Evolutionary conservation across 2,113 vertebrate genomes (phyloP), one percentile per base, ranked within the genome.

Genomic region (Ochotona princeps): DNA sequence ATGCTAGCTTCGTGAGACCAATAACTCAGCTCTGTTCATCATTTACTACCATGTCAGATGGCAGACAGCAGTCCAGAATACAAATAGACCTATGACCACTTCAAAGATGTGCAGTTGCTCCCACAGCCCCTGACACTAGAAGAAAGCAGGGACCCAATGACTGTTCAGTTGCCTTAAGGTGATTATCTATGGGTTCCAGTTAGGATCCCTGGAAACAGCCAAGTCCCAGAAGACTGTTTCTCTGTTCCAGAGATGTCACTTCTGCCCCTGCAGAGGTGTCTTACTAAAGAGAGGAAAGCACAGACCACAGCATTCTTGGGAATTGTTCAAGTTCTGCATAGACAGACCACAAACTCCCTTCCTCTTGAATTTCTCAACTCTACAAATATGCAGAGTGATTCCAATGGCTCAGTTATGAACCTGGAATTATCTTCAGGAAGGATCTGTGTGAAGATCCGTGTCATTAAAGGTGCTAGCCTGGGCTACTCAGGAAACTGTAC

Each of bases 231-330:
- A 49, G 54, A 44, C 38, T 44, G 38, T 44, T 44, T 6, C 38
- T 44, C 75, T 79, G 74, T 75, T 35, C 20, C 28, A 51, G 25
- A 60, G 54, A 88, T 54, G 57, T 5, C 74, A 69, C 30, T 23
- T 67, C 66, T 80, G 51, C 54, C 79, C 75, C 72, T 83, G n/a
- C 81, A 66, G 72, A 85, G n/a, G 26, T 72, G 35, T 38, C 28
- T 94, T 78, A 32, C 49, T 85, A 90, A 92, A 82, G 65, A 80
- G 70, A 88, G 25, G 49, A 9, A 90, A 60, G 26, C 15, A 28
- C 1, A 32, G 32, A 8, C 60, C 5, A 4, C 1, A 32, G 25
- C 21, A 32, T 54, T 83, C 35, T 85, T 38, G 67, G 35, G 5
- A 66, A 74, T 92, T 15, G 25, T 66, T 91, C 79, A 2, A 12